A percentile compares a stretch with the other conserved stretches of the same genome.
Evolutionary conservation across 2,888 invertebrate species (phyloP).

Genomic region (Malthinus seriepunctatus): DNA sequence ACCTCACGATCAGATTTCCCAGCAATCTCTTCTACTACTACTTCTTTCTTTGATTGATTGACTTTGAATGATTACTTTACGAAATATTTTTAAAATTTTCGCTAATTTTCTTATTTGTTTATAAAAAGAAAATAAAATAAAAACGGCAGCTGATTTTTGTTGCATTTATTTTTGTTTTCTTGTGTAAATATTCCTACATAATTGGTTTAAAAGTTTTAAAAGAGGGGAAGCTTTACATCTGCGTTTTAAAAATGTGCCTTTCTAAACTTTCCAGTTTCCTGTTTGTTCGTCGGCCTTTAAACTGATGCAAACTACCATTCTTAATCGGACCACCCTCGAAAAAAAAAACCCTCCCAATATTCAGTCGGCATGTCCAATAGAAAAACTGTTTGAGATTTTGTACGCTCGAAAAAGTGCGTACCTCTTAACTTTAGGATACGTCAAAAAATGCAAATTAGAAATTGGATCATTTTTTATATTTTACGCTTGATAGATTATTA

Average conservation of each 20-base stretch:
- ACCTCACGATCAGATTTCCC: constrained; percentile 42
- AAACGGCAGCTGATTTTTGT: background rate
- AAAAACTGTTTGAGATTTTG: constrained; percentile 37
- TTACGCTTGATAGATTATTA: constrained; percentile 32
- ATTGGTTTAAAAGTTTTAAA: constrained; percentile 4
- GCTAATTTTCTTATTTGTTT: background rate
- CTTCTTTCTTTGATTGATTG: constrained; percentile 44
- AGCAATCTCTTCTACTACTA: constrained; percentile 35
- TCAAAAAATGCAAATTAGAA: constrained; percentile 38
- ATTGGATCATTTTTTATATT: constrained; percentile 37
- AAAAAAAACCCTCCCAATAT: constrained; percentile 34
- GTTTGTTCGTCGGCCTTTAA: constrained; percentile 11
- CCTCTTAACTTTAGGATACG: constrained; percentile 33
- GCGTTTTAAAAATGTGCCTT: constrained; percentile 12
- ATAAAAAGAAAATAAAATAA: background rate
- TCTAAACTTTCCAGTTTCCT: constrained; percentile 7
- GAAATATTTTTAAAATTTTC: constrained; percentile 7
- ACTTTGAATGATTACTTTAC: constrained; percentile 40
- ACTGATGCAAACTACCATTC: constrained; percentile 27
- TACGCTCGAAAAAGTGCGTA: constrained; percentile 36
- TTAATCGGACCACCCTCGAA: constrained; percentile 33
- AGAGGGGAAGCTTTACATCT: constrained; percentile 5
- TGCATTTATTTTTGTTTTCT: constrained; percentile 1
- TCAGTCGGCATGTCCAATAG: constrained; percentile 36
- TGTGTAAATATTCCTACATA: constrained; percentile 2